Evolutionary conservation across 2,888 invertebrate genomes (phyloP).

Genomic region (Pachydiplax longipennis): DNA sequence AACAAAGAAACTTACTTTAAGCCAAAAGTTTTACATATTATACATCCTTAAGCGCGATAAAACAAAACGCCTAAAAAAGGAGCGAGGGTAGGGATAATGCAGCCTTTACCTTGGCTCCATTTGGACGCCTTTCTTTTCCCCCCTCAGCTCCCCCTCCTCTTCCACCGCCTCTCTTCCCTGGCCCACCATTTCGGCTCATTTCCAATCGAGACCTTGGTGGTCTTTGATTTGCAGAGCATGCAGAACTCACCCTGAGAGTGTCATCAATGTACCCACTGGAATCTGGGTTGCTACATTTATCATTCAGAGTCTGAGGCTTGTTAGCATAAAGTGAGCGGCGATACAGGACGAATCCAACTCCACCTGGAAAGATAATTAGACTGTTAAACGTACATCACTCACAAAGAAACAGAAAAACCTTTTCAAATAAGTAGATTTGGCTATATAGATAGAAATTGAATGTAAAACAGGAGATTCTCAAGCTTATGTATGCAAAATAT

Average conservation of each 20-base stretch:
- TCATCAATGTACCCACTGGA: slow-evolving; percentile 88
- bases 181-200: slow-evolving; percentile 15
- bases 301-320: slow-evolving; percentile 82
- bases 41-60: too few species aligned
- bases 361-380: slow-evolving; percentile 58
- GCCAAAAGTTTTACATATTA: too few species aligned
- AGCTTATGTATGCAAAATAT: too few species aligned
- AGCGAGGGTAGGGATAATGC: not conserved
- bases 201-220: slow-evolving; percentile 10
- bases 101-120: slow-evolving; percentile 29
- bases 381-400: too few species aligned
- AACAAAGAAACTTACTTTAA: too few species aligned
- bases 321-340: slow-evolving; percentile 77
- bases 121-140: not conserved
- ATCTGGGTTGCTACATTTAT: slow-evolving; percentile 84
- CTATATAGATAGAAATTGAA: too few species aligned
- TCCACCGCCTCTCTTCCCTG: slow-evolving; percentile 26
- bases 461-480: not conserved
- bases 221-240: not conserved
- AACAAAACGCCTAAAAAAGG: not conserved
- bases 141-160: slow-evolving; percentile 3
- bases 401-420: not conserved
- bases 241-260: slow-evolving; percentile 76
- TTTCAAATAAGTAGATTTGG: not conserved
- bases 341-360: slow-evolving; percentile 73